phyloP scores from a whole-genome alignment of 2,797 vertebrate species.

The Hirundo rustica region DNA sequence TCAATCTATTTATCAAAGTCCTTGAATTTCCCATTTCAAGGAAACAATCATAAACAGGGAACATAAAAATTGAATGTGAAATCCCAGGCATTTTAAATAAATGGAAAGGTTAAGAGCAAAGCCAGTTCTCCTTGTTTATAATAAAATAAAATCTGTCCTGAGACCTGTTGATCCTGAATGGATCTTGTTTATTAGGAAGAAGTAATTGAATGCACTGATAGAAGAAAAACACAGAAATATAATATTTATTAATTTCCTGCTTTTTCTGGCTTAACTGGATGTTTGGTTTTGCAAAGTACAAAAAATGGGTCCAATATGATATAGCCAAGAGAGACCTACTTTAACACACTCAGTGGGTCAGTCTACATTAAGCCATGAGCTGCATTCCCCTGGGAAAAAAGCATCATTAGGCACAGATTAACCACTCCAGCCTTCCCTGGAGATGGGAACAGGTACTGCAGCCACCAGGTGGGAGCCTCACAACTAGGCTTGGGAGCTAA shows the following conservation, averaged over 20 bases:
- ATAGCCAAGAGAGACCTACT: slow-evolving; percentile 33
- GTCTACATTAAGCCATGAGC: background rate
- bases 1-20: slow-evolving; percentile 65
- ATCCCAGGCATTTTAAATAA: slow-evolving; percentile 57
- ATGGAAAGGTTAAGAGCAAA: slow-evolving; percentile 50
- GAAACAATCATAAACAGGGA: slow-evolving; percentile 58
- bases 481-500: background rate
- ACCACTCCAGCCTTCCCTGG: background rate
- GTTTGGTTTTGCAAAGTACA: slow-evolving; percentile 30
- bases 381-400: slow-evolving; percentile 10
- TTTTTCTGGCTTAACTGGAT: slow-evolving; percentile 45
- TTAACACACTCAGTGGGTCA: slow-evolving; percentile 52
- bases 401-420: background rate
- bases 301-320: slow-evolving; percentile 5
- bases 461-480: background rate
- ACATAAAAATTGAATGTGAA: slow-evolving; percentile 39
- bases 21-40: slow-evolving; percentile 58
- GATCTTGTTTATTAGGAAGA: slow-evolving; percentile 35
- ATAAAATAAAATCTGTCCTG: slow-evolving; percentile 24
- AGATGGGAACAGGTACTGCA: background rate
- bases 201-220: background rate
- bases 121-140: background rate
- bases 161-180: slow-evolving; percentile 24
- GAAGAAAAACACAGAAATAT: background rate
- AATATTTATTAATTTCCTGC: slow-evolving; percentile 39